Conservation (phyloP, 2,113 vertebrate species). For the Gymnarchus niloticus region DNA sequence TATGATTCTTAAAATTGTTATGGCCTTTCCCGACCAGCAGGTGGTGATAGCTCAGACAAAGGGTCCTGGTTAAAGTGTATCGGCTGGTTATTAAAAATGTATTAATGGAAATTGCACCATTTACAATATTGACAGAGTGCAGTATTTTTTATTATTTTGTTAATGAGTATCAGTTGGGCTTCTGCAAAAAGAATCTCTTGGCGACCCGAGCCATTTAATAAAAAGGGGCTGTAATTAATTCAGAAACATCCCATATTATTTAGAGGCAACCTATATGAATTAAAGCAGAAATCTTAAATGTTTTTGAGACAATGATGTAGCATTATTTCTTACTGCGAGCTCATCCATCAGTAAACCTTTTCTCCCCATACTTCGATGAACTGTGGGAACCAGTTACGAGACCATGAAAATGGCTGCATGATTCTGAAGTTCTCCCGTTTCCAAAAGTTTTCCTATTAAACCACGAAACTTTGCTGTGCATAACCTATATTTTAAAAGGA, state of each 20-base stretch:
- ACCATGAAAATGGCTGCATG: not conserved
- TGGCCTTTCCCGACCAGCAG: not conserved
- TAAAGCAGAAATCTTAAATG: not conserved
- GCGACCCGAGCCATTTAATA: not conserved
- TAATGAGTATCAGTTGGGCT: not conserved
- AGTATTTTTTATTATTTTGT: not conserved
- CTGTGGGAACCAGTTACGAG: not conserved
- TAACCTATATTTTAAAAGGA: slow-evolving; percentile 37
- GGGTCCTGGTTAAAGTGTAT: not conserved
- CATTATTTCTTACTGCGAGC: not conserved
- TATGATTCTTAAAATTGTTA: not conserved
- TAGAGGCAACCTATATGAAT: not conserved
- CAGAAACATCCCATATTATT: not conserved
- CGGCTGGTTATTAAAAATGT: not conserved
- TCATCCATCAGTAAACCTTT: not conserved
- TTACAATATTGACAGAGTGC: not conserved
- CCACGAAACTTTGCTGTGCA: slow-evolving; percentile 22
- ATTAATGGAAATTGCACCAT: not conserved
- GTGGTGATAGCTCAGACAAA: not conserved
- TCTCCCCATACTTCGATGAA: not conserved
- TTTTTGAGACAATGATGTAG: not conserved
- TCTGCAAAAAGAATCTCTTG: not conserved
- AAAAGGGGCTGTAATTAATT: not conserved
- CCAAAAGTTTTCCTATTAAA: slow-evolving; percentile 15
- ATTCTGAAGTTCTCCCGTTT: not conserved